Base-by-base conservation (phyloP, 2,113 vertebrate species). In the Heterotilapia buettikoferi region DNA sequence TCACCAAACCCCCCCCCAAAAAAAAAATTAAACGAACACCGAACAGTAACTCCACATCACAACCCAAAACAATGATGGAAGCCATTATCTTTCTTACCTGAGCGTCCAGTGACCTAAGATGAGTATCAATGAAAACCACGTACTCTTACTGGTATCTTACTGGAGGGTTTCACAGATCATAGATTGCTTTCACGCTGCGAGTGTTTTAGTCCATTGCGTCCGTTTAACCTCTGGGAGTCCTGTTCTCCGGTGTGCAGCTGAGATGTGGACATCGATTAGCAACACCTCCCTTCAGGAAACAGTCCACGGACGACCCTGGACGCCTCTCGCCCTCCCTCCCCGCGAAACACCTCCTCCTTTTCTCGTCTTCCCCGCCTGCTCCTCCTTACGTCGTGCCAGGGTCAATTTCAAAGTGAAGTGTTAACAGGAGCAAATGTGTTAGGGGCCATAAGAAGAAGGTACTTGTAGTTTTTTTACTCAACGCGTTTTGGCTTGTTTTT, bases 341-440 rank as follows among this genome's bases (percentile, higher is more conserved):
- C 90, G 93, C 95, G 84, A 96, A 96, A 93, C 89, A 88, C 88
- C 92, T 83, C 92, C 90, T 59, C 9, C 83, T 59, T 11, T 24
- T 21, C 43, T 63, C 43, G 59, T 53, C 73, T 47, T 45, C 80
- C 9, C 38, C 29, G 54, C 88, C 80, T 59, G 19, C 63, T 9
- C 80, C 63, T 36, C 33, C 80, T 63, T 18, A 59, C 50, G 21
- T 57, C n/a, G 38, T 93, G 83, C 85, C 94, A 96, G 96, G 97
- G 97, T 98, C 97, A 98, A 97, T 97, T 97, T 97, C 97, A 98
- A 98, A 97, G 97, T 97, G 97, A 97, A 98, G 96, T 95, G 97
- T 97, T 96, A 97, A 94, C 93, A 96, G 96, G 96, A 96, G 96
- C 96, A 94, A 95, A 96, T 93, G 96, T 97, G 96, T 96, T 85